Evolutionary conservation across 2,797 vertebrate genomes (phyloP), one percentile per base, ranked within the genome.

Genomic region (Champsocephalus esox): DNA sequence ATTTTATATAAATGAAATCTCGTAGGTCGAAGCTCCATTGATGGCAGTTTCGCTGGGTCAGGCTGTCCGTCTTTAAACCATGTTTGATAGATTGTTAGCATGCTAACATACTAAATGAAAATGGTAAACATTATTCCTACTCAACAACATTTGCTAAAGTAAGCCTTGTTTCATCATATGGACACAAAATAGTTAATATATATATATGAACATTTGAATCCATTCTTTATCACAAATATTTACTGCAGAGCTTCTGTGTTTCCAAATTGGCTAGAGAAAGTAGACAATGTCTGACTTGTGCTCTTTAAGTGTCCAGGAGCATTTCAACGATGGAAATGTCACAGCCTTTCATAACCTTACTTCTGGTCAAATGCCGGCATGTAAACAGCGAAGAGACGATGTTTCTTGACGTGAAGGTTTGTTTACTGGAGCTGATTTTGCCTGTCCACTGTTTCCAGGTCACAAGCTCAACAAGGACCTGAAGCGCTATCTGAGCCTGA

Each of bases 401-500:
- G 5, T 49, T 61, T 73, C 70, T 55, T 5, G 12, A 43, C 7
- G 24, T 60, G 1, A 1, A 51, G 19, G 28, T 74, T 79, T 73
- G n/a, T 75, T 87, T 68, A 61, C 45, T 51, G 70, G 50, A 83
- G 32, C 21, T 73, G 5, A 54, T 67, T 75, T 69, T 75, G 10
- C 83, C 16, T 78, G 11, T 79, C 62, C 83, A 2, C 41, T 62
- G 41, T 89, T 84, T 88, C 48, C 93, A 99, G 98, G 97, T 88
- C 95, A 92, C 91, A 95, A 94, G 83, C 95, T 99, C 83, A 98
- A 95, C 91, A 94, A 93, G 90, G 97, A 98, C 85, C 95, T 99
- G 91, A 95, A 97, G 70, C 96, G 96, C 75, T 99, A 96, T 90
- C 95, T 99, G 77, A 98, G 95, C 91, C 94, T 97, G 90, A 95